Evolutionary conservation across 2,113 vertebrate species (phyloP).

Genomic region (Cnemophilus loriae): DNA sequence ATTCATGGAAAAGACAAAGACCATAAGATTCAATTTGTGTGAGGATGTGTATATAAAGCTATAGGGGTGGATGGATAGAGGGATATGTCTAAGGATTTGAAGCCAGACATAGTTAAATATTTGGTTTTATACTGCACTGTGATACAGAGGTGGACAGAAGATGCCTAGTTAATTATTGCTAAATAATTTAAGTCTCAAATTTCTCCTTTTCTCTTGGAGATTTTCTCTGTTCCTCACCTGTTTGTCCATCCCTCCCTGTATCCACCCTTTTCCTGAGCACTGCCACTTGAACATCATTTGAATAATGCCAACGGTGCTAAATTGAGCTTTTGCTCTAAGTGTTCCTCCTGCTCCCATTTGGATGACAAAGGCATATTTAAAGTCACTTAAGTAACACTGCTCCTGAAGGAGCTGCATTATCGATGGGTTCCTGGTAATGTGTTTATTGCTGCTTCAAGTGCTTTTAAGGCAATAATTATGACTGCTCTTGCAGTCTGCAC

Average conservation of each 20-base stretch:
- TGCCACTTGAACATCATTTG: neutral
- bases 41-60: neutral
- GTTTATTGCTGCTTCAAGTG: constrained; percentile 13
- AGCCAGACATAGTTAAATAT: fast-evolving
- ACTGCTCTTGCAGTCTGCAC: neutral
- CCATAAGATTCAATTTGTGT: neutral
- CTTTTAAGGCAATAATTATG: constrained; percentile 41
- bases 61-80: neutral
- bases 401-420: neutral
- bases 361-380: constrained; percentile 31
- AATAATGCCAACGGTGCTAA: neutral
- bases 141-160: neutral
- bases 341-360: neutral
- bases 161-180: neutral
- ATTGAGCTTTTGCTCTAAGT: neutral
- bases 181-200: neutral
- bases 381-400: neutral
- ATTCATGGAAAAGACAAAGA: neutral
- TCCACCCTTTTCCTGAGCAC: neutral
- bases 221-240: neutral
- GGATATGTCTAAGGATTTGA: neutral
- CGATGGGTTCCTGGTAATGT: neutral
- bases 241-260: neutral
- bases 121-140: neutral
- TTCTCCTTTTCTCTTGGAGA: neutral